Base-by-base conservation (phyloP, 1,140 invertebrate genomes). In the Oryzaephilus surinamensis region DNA sequence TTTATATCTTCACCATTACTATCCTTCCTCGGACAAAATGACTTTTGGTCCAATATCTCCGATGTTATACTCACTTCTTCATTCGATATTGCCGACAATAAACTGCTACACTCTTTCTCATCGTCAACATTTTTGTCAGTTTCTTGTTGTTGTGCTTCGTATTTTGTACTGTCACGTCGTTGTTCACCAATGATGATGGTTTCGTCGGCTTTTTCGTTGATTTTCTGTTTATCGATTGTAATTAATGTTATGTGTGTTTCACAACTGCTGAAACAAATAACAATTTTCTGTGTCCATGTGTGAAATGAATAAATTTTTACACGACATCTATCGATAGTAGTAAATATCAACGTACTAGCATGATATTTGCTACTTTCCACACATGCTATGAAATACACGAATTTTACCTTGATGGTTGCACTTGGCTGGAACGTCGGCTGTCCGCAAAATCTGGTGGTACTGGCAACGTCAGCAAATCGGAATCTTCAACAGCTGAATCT, bases 371-470 rank as follows among this genome's bases (percentile, higher is more conserved):
- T n/a, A n/a, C n/a, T n/a, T n/a, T n/a, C n/a, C n/a, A n/a, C n/a
- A 19, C 39, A n/a, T n/a, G n/a, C n/a, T n/a, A n/a, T n/a, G n/a
- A n/a, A n/a, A n/a, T n/a, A n/a, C n/a, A 52, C 41, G 41, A 44
- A 52, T 48, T n/a, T n/a, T n/a, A n/a, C n/a, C n/a, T n/a, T n/a
- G 23, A 35, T 41, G 54, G 38, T 46, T 55, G 55, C 15, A 55
- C 51, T 41, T 59, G 57, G 26, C 58, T 61, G 2, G 58, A 72
- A 32, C 79, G 68, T 49, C 79, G 71, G 43, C 71, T 72, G 43
- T 84, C 81, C 4, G 81, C 81, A 57, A 84, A 84, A 51, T 80
- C 79, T 23, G 75, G 73, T 8, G 82, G 82, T 16, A 79, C 81
- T 1, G 81, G 81, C 28, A 81, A 59, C 11, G 56, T 50, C 14